Conservation (phyloP, 2,113 vertebrate species). For the zebrafish (Danio rerio) region DNA sequence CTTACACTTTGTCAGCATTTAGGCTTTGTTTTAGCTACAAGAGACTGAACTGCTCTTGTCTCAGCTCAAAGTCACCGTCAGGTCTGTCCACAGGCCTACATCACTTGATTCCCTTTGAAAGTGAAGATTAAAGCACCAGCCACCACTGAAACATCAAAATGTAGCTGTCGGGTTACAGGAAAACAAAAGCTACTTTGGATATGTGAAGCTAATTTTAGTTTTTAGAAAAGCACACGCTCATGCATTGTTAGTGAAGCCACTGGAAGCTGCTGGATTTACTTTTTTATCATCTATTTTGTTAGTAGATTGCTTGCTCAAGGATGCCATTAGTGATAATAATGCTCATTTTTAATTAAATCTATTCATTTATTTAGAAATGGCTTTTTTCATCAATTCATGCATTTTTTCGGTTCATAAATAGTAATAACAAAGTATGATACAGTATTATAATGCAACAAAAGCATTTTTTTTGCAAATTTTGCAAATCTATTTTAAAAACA, state of each 20-base stretch:
- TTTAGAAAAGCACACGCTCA: background rate
- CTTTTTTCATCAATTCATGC: too few species aligned
- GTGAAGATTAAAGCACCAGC: slow-evolving; percentile 24
- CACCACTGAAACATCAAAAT: slow-evolving; percentile 11
- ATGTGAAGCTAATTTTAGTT: slow-evolving; percentile 8
- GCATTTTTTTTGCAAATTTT: too few species aligned
- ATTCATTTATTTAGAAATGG: background rate
- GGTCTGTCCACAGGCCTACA: slow-evolving; percentile 11
- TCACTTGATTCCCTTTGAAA: slow-evolving; percentile 19
- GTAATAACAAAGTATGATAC: too few species aligned
- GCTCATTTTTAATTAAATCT: background rate
- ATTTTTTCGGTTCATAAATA: too few species aligned
- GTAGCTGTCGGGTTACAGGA: background rate
- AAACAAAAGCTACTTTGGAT: slow-evolving; percentile 6
- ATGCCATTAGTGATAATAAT: background rate
- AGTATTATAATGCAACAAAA: background rate
- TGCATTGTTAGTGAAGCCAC: background rate
- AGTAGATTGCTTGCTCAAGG: background rate
- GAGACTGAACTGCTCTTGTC: background rate
- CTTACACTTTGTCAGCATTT: slow-evolving; percentile 10
- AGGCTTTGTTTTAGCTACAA: background rate
- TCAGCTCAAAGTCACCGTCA: slow-evolving; percentile 17
- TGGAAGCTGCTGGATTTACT: background rate
- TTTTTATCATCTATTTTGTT: background rate
- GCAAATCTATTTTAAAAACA: too few species aligned